These are phyloP conservation scores for Oriolus oriolus DNA, from an alignment of 2,113 vertebrate genomes.

Conservation along the genomic window DNA sequence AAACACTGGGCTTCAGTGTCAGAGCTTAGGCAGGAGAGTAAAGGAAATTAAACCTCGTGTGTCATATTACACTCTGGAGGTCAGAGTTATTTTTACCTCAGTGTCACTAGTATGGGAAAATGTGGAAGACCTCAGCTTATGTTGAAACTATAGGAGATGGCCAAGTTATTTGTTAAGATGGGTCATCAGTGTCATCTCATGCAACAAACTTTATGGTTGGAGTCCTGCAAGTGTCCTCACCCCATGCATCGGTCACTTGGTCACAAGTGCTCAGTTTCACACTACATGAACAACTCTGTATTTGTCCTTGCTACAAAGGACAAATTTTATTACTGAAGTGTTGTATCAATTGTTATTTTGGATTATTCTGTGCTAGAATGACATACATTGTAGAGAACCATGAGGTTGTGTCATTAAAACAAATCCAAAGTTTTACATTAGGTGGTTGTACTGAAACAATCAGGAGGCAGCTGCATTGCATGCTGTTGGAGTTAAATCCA, in stretches of 20 bases:
- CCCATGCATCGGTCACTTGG: accelerated
- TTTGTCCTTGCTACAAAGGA: background rate
- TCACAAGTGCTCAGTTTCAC: background rate
- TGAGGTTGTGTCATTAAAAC: background rate
- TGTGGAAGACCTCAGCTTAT: background rate
- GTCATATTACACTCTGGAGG: background rate
- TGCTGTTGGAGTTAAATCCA: background rate
- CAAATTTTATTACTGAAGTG: background rate
- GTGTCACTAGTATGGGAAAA: background rate
- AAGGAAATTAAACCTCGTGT: background rate
- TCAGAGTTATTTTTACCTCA: slow-evolving; percentile 34
- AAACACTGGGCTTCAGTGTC: background rate
- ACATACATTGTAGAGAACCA: background rate
- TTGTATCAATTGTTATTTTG: background rate
- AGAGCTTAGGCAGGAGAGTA: background rate
- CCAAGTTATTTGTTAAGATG: background rate
- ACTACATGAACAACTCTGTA: background rate
- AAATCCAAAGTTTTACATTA: background rate
- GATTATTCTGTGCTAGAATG: background rate
- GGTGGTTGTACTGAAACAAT: background rate
- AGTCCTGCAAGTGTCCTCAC: background rate
- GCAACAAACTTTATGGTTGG: background rate
- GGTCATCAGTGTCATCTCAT: background rate
- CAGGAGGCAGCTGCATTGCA: background rate
- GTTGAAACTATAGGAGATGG: background rate